Evolutionary conservation across 2,888 invertebrate genomes (phyloP).

Genomic region (Eudasyphora cyanicolor): DNA sequence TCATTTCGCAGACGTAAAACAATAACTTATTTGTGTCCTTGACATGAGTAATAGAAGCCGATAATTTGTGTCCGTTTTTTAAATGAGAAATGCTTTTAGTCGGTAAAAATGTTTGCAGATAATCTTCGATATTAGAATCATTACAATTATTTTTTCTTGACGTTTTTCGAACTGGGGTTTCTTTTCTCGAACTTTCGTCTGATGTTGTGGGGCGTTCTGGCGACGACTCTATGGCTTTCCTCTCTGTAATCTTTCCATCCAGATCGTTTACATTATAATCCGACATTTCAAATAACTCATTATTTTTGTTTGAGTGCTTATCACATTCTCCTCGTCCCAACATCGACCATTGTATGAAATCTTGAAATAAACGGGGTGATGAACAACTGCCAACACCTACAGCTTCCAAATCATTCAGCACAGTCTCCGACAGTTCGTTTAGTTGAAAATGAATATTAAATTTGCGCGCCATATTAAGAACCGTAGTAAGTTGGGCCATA

Average conservation of each 20-base stretch:
- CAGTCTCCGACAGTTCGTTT: slow-evolving; percentile 52
- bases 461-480: slow-evolving; percentile 63
- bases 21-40: slow-evolving; percentile 47
- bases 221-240: neutral
- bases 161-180: no score
- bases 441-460: slow-evolving; percentile 66
- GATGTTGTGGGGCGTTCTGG: neutral
- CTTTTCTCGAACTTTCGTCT: no score
- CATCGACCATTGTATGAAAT: slow-evolving; percentile 60
- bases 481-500: slow-evolving; percentile 64
- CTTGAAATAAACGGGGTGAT: slow-evolving; percentile 44
- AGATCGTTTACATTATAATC: neutral
- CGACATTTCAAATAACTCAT: slow-evolving; percentile 5
- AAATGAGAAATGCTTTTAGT: slow-evolving; percentile 50
- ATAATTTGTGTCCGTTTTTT: slow-evolving; percentile 51
- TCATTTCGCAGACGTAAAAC: slow-evolving; percentile 64
- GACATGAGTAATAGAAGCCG: slow-evolving; percentile 59
- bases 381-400: neutral
- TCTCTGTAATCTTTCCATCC: neutral
- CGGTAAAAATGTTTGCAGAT: slow-evolving; percentile 45
- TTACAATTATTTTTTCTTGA: neutral
- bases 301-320: neutral
- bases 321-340: neutral
- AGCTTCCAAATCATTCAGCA: slow-evolving; percentile 21
- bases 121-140: neutral